Evolutionary conservation across 2,888 invertebrate genomes (phyloP), one percentile per base, ranked within the genome.

Genomic region (Hypomecis atomaria): DNA sequence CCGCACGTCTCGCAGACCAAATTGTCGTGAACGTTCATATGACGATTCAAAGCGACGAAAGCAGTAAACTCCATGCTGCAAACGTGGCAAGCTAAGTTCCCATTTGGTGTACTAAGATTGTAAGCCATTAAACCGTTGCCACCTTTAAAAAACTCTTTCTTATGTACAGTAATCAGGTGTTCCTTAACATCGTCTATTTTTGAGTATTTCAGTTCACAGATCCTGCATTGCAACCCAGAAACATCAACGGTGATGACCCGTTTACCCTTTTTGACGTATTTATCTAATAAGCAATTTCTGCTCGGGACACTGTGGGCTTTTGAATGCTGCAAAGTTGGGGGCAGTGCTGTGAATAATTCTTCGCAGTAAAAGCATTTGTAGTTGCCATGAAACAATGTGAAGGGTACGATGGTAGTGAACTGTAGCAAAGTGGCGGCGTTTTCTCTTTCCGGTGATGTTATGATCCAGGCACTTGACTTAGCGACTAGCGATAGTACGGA

Each of bases 1-100:
- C 92, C 92, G 62, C 92, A 92, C 0, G 87, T 90, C 70, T 92
- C 92, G 62, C 92, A 92, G 0, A 91, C 90, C 0, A 92, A 90
- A 58, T 78, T 92, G 50, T 85, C 91, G 72, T 92, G 92, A 0
- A 77, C 91, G 49, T 92, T 92, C 92, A 92, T 92, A 67, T 92
- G 92, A 23, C 88, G 77, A 45, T 92, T 92, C 0, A 92, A 70
- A 10, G 90, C 75, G 58, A 90, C 90, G 70, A 92, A 92, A 0
- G 92, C 85, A 62, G 89, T 90, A 57, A 92, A 92, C 0, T 83
- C 81, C 67, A 91, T 90, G 1, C 74, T 75, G 58, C 92, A 92
- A 62, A 84, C 88, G 50, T 88, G 87, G 61, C 92, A 92, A 0
- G 87, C 78, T 0, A 91, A 62, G 2, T 87, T 75, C 0, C 90